These are phyloP conservation scores for Rhadinocentrus ornatus DNA, from an alignment of 2,797 vertebrate species.

Conservation along the genomic window DNA sequence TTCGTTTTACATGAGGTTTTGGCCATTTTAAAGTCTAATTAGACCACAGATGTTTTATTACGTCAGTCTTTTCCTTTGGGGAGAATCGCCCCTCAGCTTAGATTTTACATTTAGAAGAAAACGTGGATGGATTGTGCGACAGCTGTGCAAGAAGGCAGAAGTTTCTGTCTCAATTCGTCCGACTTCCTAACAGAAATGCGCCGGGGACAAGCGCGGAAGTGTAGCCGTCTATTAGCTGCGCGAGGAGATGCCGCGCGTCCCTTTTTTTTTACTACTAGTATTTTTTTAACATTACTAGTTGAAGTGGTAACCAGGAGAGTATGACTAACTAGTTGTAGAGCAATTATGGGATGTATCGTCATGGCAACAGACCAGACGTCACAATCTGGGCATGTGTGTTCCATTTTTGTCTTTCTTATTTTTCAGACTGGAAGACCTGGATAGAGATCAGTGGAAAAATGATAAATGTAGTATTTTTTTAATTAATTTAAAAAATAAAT, in stretches of 20 bases:
- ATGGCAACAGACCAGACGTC: constrained; percentile 98
- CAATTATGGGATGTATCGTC: constrained; percentile 97
- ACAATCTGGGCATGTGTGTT: constrained; percentile 95
- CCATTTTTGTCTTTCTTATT: constrained; percentile 90
- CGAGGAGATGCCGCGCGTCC: constrained; percentile 24
- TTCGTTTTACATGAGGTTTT: neutral
- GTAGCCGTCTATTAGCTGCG: constrained; percentile 32
- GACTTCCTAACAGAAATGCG: constrained; percentile 56
- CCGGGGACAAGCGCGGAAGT: constrained; percentile 52
- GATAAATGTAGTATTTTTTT: constrained; percentile 21
- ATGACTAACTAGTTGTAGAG: constrained; percentile 87
- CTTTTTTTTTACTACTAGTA: neutral
- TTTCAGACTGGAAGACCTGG: constrained; percentile 88
- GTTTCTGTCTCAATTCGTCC: constrained; percentile 58
- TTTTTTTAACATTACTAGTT: constrained; percentile 71
- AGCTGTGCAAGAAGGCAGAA: constrained; percentile 52
- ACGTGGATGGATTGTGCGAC: constrained; percentile 12
- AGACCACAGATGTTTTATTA: neutral
- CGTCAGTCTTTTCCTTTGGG: neutral
- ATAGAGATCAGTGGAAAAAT: constrained; percentile 80
- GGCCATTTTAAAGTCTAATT: neutral
- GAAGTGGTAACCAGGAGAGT: constrained; percentile 78
- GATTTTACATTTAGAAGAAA: neutral
- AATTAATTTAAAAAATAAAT: constrained; percentile 43
- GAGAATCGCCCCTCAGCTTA: neutral